Conservation (phyloP, 2,888 invertebrate genomes). For the Pristionchus mayeri region DNA sequence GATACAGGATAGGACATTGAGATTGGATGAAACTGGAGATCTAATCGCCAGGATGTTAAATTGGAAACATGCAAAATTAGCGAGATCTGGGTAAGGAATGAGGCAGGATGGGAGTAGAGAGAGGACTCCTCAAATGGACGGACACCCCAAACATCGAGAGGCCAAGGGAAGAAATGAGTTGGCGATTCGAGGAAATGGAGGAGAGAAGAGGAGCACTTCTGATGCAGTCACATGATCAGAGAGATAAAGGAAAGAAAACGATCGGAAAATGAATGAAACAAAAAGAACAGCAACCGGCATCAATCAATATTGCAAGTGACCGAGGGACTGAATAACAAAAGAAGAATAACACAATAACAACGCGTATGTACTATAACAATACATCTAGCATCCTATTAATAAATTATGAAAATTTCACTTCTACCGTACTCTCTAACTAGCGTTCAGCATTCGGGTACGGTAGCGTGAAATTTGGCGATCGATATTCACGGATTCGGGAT, state of each 20-base stretch:
- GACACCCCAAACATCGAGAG: constrained; percentile 22
- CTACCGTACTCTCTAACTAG: background rate
- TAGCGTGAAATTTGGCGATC: background rate
- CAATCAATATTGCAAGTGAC: background rate
- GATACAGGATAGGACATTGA: background rate
- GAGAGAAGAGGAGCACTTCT: background rate
- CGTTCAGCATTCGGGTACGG: background rate
- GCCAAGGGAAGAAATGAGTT: background rate
- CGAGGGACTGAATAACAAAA: background rate
- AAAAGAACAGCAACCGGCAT: background rate
- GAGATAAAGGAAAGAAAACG: background rate
- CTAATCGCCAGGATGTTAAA: background rate
- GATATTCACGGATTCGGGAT: background rate
- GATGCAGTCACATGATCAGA: background rate
- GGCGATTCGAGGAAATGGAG: constrained; percentile 39
- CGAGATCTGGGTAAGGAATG: background rate
- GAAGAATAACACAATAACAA: background rate
- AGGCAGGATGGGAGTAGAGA: background rate
- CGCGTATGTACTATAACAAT: background rate
- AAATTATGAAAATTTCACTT: background rate
- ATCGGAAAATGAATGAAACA: background rate
- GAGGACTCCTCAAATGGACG: background rate
- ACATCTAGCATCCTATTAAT: background rate
- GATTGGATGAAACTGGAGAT: background rate
- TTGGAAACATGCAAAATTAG: background rate